These are phyloP conservation scores for Caradrina kadenii DNA, from an alignment of 2,888 invertebrate genomes.

Conservation along the genomic window DNA sequence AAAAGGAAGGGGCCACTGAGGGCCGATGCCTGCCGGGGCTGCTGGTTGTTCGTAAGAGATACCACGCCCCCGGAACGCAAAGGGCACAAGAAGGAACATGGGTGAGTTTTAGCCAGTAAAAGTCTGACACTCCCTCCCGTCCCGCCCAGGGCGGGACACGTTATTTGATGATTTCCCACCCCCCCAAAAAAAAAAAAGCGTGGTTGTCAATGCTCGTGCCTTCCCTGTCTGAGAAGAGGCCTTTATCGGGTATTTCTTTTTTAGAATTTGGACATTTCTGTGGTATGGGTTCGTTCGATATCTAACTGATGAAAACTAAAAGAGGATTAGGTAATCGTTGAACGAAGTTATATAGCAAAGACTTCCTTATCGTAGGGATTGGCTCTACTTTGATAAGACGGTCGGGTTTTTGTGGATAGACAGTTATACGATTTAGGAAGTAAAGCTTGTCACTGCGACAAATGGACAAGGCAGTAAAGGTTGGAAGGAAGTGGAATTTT, in stretches of 20 bases:
- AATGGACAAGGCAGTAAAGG: background rate
- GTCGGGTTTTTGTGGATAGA: background rate
- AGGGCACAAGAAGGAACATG: no score
- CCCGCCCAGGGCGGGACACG: no score
- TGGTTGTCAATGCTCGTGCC: no score
- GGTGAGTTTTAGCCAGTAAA: no score
- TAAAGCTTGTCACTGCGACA: background rate
- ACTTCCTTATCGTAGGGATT: background rate
- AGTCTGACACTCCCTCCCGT: no score
- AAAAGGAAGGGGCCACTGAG: no score
- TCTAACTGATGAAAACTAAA: constrained; percentile 25
- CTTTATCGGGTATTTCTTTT: background rate
- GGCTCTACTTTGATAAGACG: background rate
- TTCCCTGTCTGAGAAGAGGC: no score
- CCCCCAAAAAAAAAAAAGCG: no score
- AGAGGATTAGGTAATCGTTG: background rate
- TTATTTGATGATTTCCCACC: no score
- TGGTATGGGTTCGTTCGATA: constrained; percentile 8
- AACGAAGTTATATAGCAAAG: constrained; percentile 25
- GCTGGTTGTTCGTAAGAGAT: no score
- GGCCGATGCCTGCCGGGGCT: no score
- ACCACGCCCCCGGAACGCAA: no score
- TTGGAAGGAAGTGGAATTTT: background rate
- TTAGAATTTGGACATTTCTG: background rate
- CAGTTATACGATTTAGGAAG: background rate